phyloP scores from a whole-genome alignment of 2,113 vertebrate genomes.

The Halcyon malimbica region DNA sequence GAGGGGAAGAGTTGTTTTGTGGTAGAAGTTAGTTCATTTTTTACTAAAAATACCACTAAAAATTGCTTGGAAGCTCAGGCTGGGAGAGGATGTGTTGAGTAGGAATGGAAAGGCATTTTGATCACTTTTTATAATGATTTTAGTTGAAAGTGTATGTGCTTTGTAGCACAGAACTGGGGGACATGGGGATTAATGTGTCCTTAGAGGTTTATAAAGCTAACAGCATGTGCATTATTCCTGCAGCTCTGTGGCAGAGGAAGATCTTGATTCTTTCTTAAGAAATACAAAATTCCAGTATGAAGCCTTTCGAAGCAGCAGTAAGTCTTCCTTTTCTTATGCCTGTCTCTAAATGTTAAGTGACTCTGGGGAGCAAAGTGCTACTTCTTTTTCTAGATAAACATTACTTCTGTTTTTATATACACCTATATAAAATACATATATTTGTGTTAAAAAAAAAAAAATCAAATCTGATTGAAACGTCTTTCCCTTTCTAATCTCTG shows the following conservation, averaged over 20 bases:
- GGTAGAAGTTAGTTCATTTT: not conserved
- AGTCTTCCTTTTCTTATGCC: constrained; percentile 66
- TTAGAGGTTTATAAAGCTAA: not conserved
- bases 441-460: not conserved
- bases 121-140: not conserved
- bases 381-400: not conserved
- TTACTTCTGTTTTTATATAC: not conserved
- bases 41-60: not conserved
- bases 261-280: constrained; percentile 87
- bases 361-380: not conserved
- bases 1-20: not conserved
- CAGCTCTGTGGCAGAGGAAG: constrained; percentile 84
- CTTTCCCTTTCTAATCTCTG: not conserved
- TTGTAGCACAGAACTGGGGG: not conserved
- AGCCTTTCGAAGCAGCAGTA: constrained; percentile 90
- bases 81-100: not conserved
- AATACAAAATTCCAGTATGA: constrained; percentile 90
- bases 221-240: not conserved
- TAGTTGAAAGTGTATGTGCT: not conserved
- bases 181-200: accelerated
- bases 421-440: accelerated
- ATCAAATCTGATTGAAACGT: not conserved
- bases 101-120: not conserved
- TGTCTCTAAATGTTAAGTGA: not conserved
- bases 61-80: not conserved